Evolutionary conservation across 2,797 vertebrate species (phyloP), one percentile per base, ranked within the genome.

Genomic region (Coccyzus lansbergi): DNA sequence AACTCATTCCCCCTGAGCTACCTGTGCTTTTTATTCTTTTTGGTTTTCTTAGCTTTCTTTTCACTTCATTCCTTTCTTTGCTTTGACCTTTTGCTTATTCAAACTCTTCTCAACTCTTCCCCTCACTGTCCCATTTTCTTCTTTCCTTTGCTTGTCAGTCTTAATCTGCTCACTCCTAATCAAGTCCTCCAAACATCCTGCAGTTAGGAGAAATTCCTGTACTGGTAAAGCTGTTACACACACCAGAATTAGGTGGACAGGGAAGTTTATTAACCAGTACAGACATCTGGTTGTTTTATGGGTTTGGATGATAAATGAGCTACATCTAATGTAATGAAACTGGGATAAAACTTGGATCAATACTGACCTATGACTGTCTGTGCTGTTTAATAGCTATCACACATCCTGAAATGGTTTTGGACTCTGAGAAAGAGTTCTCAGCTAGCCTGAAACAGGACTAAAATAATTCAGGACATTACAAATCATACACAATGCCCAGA

Each of bases 11-110:
- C 22, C 58, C 44, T 33, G 33, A 92, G 21, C 15, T 83, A 33
- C 6, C 9, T 63, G 28, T 22, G 22, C 5, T 83, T 86, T 93
- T 71, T 22, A 15, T 38, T 87, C 2, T 77, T 85, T 84, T 91
- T 64, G 1, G 1, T 88, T 86, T 10, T 36, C 29, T 81, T 85
- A 80, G 14, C 24, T 65, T 91, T 28, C 9, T 53, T 78, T 90
- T 40, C 11, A n/a, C 18, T 90, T 86, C 0, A 21, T 62, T 88
- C 38, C 5, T 76, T 86, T 86, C 40, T 33, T 81, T 69, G 9
- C 17, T 78, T 72, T 84, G 93, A 91, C 48, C 70, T 94, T 96
- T 92, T 72, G 13, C 8, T 84, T 83, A 85, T 90, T 77, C 46
- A 36, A 42, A 51, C 21, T 77, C 36, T 34, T 72, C 40, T 82